phyloP scores from a whole-genome alignment of 2,797 vertebrate species.

The Sus cebifrons region DNA sequence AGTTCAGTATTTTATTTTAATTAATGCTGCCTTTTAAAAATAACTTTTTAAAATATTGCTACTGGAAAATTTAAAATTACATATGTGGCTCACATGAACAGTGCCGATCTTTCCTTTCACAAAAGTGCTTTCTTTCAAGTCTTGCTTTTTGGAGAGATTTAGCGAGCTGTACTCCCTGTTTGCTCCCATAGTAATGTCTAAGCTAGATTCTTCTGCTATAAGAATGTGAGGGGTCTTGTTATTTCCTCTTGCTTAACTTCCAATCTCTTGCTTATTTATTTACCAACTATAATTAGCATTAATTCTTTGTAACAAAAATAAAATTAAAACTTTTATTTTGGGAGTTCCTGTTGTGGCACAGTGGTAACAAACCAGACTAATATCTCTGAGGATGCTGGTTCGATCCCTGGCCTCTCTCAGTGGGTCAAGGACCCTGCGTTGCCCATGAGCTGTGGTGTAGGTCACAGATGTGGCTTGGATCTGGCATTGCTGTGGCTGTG shows the following conservation, averaged over 20 bases:
- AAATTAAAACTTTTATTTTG: neutral
- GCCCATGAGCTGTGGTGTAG: too few relatives aligned
- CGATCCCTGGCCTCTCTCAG: too few relatives aligned
- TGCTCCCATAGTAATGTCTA: neutral
- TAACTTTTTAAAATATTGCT: neutral
- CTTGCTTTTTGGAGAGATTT: neutral
- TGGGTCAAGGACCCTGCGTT: too few relatives aligned
- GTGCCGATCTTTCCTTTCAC: neutral
- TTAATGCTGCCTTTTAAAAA: neutral
- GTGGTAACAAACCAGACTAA: too few relatives aligned
- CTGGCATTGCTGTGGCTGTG: too few relatives aligned
- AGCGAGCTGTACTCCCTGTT: neutral
- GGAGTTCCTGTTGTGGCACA: too few relatives aligned
- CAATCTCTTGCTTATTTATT: neutral
- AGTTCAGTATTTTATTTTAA: slow-evolving; percentile 22
- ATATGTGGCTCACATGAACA: neutral
- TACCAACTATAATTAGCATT: neutral
- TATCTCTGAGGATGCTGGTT: too few relatives aligned
- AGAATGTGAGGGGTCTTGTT: neutral
- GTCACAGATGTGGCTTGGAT: too few relatives aligned
- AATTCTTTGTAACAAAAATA: neutral
- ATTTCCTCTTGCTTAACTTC: neutral
- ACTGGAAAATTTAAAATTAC: neutral
- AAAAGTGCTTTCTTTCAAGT: neutral
- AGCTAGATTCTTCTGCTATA: neutral